phyloP scores from a whole-genome alignment of 2,888 invertebrate species.

The Oegoconia quadripuncta region DNA sequence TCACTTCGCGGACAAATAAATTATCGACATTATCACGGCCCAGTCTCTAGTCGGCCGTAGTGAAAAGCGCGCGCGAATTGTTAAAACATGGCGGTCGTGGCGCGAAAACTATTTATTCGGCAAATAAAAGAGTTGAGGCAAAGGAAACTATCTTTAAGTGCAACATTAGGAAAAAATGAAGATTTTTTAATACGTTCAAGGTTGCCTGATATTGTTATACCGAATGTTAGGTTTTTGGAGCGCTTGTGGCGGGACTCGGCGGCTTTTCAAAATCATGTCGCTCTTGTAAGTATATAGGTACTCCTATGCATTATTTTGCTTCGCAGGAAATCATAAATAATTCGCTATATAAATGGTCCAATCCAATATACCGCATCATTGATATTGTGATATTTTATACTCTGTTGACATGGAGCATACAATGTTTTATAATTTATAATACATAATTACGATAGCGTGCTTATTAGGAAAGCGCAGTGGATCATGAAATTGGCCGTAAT shows the following conservation, averaged over 20 bases:
- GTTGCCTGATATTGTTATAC: slow-evolving; percentile 49
- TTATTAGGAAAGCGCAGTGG: too few relatives aligned
- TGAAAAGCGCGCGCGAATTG: slow-evolving; percentile 35
- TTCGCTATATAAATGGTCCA: too few relatives aligned
- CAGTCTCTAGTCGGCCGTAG: slow-evolving; percentile 36
- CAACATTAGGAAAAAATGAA: slow-evolving; percentile 36
- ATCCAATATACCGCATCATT: too few relatives aligned
- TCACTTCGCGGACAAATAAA: background rate
- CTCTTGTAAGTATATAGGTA: slow-evolving; percentile 54
- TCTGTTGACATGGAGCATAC: too few relatives aligned
- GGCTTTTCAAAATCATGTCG: slow-evolving; percentile 51
- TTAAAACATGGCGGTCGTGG: slow-evolving; percentile 38
- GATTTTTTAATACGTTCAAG: slow-evolving; percentile 57
- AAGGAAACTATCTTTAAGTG: slow-evolving; percentile 49
- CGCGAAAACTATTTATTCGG: slow-evolving; percentile 55
- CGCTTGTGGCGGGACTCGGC: slow-evolving; percentile 50
- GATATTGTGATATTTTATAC: too few relatives aligned
- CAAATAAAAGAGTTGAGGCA: slow-evolving; percentile 54
- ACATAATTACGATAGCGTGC: too few relatives aligned
- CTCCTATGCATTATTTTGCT: background rate
- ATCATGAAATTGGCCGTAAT: too few relatives aligned
- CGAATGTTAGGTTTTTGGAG: slow-evolving; percentile 53
- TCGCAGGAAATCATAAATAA: too few relatives aligned
- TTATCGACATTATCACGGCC: background rate
- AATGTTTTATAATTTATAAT: too few relatives aligned